Conservation (phyloP, 2,113 vertebrate genomes). For the Misgurnus mizolepis region DNA sequence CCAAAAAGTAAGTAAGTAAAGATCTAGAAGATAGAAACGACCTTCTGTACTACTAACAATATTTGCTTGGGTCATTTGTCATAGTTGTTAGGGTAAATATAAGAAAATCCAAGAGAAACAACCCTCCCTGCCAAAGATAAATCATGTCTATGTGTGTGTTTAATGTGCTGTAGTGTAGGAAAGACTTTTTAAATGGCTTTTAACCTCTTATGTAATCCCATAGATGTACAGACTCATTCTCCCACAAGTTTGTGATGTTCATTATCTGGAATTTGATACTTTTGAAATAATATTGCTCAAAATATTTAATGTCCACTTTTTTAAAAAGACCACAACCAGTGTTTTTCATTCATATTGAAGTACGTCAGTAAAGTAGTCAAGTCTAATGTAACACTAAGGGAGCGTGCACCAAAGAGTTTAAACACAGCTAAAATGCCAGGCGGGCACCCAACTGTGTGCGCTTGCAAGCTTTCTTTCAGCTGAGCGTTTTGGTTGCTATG, state of each 20-base stretch:
- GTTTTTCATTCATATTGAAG: constrained; percentile 11
- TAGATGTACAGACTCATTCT: constrained; percentile 37
- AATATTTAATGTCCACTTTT: not conserved
- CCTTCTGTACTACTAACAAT: constrained; percentile 42
- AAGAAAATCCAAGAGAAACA: constrained; percentile 52
- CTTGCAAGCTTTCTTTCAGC: too few species aligned
- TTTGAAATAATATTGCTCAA: not conserved
- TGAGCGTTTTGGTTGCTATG: too few species aligned
- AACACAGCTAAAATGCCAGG: too few species aligned
- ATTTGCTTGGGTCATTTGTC: constrained; percentile 49
- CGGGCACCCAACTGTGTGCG: too few species aligned
- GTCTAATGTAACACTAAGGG: constrained; percentile 7
- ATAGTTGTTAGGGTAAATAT: constrained; percentile 45
- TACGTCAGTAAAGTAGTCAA: constrained; percentile 2
- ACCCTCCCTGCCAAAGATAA: constrained; percentile 48
- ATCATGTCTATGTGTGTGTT: constrained; percentile 30
- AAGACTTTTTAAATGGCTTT: constrained; percentile 33
- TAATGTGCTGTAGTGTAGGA: constrained; percentile 30
- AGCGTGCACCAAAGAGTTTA: too few species aligned
- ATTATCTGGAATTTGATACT: not conserved
- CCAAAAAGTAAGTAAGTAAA: not conserved
- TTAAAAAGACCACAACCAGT: constrained; percentile 2
- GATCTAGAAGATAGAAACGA: not conserved
- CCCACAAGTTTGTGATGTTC: not conserved
- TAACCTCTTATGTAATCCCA: constrained; percentile 31